A percentile compares a stretch with the other conserved stretches of the same genome.
phyloP scores from a whole-genome alignment of 2,797 vertebrate genomes.

The Vipera latastei region DNA sequence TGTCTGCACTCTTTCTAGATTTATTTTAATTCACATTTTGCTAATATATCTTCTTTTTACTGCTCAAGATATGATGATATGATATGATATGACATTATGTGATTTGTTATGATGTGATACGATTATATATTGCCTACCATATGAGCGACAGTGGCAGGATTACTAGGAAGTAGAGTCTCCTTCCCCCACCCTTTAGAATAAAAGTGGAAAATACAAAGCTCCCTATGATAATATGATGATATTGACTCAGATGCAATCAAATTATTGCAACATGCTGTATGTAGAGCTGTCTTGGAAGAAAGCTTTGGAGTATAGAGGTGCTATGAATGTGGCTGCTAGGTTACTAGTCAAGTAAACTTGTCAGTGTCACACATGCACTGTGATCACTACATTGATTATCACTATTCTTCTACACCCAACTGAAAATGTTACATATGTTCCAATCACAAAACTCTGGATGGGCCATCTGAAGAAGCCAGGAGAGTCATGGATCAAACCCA shows the following conservation, averaged over 20 bases:
- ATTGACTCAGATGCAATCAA: background rate
- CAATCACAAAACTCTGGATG: background rate
- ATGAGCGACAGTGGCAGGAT: background rate
- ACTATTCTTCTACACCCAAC: background rate
- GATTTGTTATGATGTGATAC: too few species aligned
- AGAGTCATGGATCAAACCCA: background rate
- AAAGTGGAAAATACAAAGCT: background rate
- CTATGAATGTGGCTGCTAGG: background rate
- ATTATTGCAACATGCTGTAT: background rate
- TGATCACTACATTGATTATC: background rate
- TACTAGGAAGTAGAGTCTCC: background rate
- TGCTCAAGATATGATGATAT: background rate
- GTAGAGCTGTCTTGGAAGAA: background rate
- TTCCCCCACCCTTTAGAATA: background rate
- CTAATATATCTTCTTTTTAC: background rate
- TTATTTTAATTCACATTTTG: background rate
- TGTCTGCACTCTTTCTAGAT: background rate
- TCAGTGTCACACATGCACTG: background rate
- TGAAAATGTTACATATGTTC: background rate
- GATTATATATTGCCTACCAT: background rate
- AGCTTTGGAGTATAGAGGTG: background rate
- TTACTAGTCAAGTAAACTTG: background rate
- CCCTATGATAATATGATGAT: background rate
- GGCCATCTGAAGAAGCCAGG: background rate
- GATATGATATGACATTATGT: background rate